Percentiles rank a stretch among this genome's conserved stretches.
Evolutionary conservation across 2,113 vertebrate genomes (phyloP).

Genomic region (Hylia prasina): DNA sequence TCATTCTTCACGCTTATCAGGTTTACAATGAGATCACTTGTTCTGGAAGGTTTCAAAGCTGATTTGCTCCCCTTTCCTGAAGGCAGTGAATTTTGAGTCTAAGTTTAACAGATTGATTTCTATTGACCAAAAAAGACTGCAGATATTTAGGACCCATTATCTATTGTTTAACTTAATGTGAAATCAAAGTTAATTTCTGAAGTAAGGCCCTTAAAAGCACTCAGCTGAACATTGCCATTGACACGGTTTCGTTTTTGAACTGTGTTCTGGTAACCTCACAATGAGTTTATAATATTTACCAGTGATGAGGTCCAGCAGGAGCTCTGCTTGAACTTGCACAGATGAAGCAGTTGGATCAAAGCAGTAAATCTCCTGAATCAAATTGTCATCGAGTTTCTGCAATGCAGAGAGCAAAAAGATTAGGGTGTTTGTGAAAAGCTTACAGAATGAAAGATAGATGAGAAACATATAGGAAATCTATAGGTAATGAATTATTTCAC

Average conservation of each 20-base stretch:
- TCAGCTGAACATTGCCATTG: not conserved
- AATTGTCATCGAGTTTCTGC: slow-evolving; percentile 69
- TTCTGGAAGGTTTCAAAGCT: slow-evolving; percentile 14
- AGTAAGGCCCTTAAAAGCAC: not conserved
- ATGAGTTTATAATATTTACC: slow-evolving; percentile 58
- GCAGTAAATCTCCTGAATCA: slow-evolving; percentile 65
- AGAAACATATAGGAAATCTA: not conserved
- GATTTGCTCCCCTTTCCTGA: not conserved
- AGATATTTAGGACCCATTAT: not conserved
- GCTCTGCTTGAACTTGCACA: slow-evolving; percentile 34
- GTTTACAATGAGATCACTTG: not conserved
- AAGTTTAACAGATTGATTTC: not conserved
- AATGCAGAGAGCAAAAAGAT: slow-evolving; percentile 20
- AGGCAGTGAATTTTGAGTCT: not conserved
- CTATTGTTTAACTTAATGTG: not conserved
- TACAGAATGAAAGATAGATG: not conserved
- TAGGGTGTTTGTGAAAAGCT: not conserved
- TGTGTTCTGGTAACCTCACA: not conserved
- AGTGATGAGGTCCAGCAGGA: slow-evolving; percentile 50
- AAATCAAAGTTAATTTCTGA: not conserved
- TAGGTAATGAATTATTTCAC: not conserved
- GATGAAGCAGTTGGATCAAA: slow-evolving; percentile 74
- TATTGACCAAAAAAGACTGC: not conserved
- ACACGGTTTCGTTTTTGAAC: not conserved
- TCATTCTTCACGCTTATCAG: not conserved